These are phyloP conservation scores for Neodiprion fabricii DNA, from an alignment of 1,140 invertebrate species.

Conservation along the genomic window DNA sequence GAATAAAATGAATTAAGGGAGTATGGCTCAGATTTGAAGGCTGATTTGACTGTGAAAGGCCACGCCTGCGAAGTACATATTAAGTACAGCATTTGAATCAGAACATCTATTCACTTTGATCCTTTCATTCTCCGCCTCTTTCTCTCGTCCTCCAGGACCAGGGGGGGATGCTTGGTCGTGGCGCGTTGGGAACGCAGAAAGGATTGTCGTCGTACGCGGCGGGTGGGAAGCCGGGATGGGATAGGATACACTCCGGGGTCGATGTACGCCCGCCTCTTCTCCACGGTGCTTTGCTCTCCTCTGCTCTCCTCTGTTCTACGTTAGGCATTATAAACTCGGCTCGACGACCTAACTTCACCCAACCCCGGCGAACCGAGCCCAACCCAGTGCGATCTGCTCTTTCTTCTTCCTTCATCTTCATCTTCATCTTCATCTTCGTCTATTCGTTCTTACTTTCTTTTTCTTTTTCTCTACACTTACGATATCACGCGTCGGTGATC, in stretches of 20 bases:
- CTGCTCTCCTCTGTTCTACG: background rate
- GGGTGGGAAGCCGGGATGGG: slow-evolving; percentile 1
- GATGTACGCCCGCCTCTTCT: slow-evolving; percentile 4
- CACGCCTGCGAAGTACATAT: no score
- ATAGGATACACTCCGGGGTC: slow-evolving; percentile 2
- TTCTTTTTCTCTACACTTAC: slow-evolving; percentile 7
- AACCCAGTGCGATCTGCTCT: slow-evolving; percentile 23
- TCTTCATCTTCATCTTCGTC: slow-evolving; percentile 22
- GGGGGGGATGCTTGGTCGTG: no score
- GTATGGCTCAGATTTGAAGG: no score
- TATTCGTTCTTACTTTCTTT: slow-evolving; percentile 24
- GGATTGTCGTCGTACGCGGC: slow-evolving; percentile 6
- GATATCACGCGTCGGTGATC: no score
- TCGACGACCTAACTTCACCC: background rate
- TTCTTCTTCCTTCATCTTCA: slow-evolving; percentile 14
- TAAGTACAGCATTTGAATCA: no score
- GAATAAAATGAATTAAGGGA: no score
- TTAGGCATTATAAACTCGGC: background rate
- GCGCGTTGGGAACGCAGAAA: background rate
- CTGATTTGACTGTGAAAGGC: no score
- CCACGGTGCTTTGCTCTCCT: background rate
- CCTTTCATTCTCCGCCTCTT: background rate
- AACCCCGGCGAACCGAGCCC: no score
- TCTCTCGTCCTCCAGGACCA: background rate
- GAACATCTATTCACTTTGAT: background rate